phyloP scores from a whole-genome alignment of 1,140 invertebrate genomes.

The Brachionus sp. region DNA sequence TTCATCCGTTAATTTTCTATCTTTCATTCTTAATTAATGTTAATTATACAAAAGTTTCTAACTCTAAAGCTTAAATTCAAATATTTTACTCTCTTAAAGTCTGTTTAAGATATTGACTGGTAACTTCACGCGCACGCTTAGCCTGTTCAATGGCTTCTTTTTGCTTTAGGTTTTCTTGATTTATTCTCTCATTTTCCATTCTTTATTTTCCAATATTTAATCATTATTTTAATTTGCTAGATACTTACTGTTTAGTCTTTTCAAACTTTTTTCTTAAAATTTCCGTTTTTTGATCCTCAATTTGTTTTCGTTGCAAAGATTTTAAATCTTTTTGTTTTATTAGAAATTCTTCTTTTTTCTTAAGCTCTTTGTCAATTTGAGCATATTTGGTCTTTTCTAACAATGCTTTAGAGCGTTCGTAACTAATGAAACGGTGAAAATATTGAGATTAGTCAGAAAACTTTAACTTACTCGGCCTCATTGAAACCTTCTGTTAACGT shows the following conservation, averaged over 20 bases:
- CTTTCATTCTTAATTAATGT: constrained; percentile 5
- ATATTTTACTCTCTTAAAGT: constrained; percentile 31
- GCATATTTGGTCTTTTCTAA: constrained; percentile 56
- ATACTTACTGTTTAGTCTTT: constrained; percentile 36
- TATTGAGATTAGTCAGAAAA: neutral
- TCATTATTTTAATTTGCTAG: constrained; percentile 43
- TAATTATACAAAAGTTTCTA: neutral
- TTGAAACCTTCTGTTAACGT: constrained; percentile 53
- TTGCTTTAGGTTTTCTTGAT: constrained; percentile 11
- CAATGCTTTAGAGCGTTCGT: constrained; percentile 55
- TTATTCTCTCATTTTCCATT: constrained; percentile 38
- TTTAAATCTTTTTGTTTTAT: constrained; percentile 52
- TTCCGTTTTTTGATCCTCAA: constrained; percentile 53
- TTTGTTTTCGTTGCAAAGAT: constrained; percentile 50
- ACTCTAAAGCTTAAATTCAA: neutral
- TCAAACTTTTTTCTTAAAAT: constrained; percentile 49
- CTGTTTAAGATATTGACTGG: neutral
- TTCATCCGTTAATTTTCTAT: constrained; percentile 12
- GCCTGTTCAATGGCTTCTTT: constrained; percentile 43
- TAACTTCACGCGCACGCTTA: constrained; percentile 21
- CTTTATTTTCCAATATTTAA: neutral
- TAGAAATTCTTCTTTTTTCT: constrained; percentile 53
- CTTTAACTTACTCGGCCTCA: constrained; percentile 54
- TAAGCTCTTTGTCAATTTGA: constrained; percentile 55
- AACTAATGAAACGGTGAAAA: constrained; percentile 49